Percentiles rank a stretch among this genome's conserved stretches.
Evolutionary conservation across 1,140 invertebrate species (phyloP).

Genomic region (Coenobita brevimanus): DNA sequence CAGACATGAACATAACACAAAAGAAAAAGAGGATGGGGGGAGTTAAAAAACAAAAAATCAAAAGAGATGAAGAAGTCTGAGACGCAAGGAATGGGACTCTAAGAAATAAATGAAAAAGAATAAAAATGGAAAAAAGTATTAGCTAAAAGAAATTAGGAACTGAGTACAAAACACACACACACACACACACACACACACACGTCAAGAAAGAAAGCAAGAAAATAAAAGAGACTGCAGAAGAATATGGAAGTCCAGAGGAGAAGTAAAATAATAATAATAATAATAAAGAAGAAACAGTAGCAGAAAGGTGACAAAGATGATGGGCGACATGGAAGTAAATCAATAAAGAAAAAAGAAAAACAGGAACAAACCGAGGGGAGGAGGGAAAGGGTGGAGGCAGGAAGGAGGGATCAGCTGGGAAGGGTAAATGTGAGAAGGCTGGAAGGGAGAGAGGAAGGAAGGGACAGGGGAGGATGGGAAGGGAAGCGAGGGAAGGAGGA

Average conservation of each 20-base stretch:
- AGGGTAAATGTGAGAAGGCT: neutral
- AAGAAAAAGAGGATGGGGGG: too few relatives aligned
- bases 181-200: too few relatives aligned
- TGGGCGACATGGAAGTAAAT: neutral
- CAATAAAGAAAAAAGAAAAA: slow-evolving; percentile 10
- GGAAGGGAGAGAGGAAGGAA: neutral
- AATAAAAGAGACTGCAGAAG: neutral
- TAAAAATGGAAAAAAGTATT: too few relatives aligned
- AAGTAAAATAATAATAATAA: neutral
- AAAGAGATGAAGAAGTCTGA: too few relatives aligned
- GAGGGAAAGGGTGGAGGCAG: too few relatives aligned
- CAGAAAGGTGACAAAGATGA: neutral
- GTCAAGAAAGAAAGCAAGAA: neutral
- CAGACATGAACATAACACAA: neutral
- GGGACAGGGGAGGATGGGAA: neutral
- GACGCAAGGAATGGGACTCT: too few relatives aligned
- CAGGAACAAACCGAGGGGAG: slow-evolving; percentile 7
- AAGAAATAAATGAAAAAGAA: too few relatives aligned
- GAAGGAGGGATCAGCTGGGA: neutral
- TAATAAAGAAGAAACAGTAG: neutral
- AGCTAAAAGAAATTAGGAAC: neutral
- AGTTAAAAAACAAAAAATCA: too few relatives aligned
- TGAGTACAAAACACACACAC: too few relatives aligned
- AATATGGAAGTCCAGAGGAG: neutral
- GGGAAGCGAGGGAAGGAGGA: neutral